Base-by-base conservation (phyloP, 2,888 invertebrate genomes). In the Arrhopalites spinosus region DNA sequence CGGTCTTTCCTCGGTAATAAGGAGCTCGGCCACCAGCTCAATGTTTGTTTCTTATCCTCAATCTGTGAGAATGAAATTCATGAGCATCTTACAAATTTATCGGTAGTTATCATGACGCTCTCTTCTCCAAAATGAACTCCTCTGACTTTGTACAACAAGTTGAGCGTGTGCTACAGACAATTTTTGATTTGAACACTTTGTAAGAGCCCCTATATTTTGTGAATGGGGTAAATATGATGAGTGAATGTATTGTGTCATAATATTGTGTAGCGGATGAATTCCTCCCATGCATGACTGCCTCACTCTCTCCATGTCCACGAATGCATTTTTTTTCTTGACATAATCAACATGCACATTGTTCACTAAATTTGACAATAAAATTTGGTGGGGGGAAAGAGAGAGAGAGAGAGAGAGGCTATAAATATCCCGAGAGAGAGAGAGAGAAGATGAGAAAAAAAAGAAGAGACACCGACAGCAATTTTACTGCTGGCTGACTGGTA, bases 171-270 rank as follows among this genome's bases (percentile, higher is more conserved):
- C 11, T 3, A 7, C 5, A 36, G 11, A 36, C 36, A 11, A 7
- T 36, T 36, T 11, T 36, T 36, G 36, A 36, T 36, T 36, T 36
- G 36, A 36, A 36, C 36, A 11, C 36, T 36, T 36, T 36, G 36
- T 36, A 11, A 3, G 3, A 7, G n/a, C n/a, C n/a, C n/a, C n/a
- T n/a, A n/a, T 11, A 7, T 36, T 36, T 36, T 36, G 36, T 7
- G 36, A 11, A 36, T 36, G 5, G 36, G 36, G 36, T 11, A 36
- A n/a, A 36, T 36, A 11, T 36, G 36, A 11, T 36, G 36, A n/a
- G 23, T 47, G 50, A 50, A 69, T 69, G 23, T 69, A 69, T 69
- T 69, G 23, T 66, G 66, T 30, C 43, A 68, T 68, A 8, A 25
- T 47, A 25, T 47, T 15, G 23, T 23, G 17, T 30, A 69, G 53